Conservation (phyloP, 2,113 vertebrate species). For the Rhinogobius similis region DNA sequence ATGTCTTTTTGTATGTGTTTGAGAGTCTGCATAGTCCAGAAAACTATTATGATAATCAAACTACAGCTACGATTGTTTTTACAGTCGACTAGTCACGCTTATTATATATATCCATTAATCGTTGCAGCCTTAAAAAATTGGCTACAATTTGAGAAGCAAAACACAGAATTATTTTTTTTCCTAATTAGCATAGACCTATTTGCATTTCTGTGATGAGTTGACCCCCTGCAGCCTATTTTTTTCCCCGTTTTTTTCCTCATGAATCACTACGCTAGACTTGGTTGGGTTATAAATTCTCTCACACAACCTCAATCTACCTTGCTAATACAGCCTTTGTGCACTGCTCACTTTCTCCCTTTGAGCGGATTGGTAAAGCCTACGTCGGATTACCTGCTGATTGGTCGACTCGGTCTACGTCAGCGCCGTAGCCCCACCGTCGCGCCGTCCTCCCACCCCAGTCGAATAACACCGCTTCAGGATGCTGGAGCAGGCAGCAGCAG, state of each 20-base stretch:
- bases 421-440: constrained; percentile 46
- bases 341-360: constrained; percentile 16
- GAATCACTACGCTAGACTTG: constrained; percentile 36
- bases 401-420: constrained; percentile 45
- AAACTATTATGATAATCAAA: no score
- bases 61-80: no score
- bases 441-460: constrained; percentile 41
- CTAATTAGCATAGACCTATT: background rate
- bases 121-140: background rate
- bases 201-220: background rate
- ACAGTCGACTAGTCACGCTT: no score
- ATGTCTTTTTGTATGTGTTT: no score
- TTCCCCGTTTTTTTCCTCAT: background rate
- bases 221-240: background rate
- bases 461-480: constrained; percentile 63
- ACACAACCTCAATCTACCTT: constrained; percentile 79
- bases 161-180: no score
- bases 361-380: constrained; percentile 63
- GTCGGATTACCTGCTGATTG: constrained; percentile 66
- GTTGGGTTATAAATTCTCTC: constrained; percentile 49
- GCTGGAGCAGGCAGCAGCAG: constrained; percentile 56
- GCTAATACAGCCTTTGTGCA: constrained; percentile 46
- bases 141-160: background rate
- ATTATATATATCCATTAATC: no score
- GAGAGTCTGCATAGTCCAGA: no score